A percentile compares a stretch with the other conserved stretches of the same genome.
Conservation (phyloP, 2,888 invertebrate genomes). For the Spilosoma lubricipeda region DNA sequence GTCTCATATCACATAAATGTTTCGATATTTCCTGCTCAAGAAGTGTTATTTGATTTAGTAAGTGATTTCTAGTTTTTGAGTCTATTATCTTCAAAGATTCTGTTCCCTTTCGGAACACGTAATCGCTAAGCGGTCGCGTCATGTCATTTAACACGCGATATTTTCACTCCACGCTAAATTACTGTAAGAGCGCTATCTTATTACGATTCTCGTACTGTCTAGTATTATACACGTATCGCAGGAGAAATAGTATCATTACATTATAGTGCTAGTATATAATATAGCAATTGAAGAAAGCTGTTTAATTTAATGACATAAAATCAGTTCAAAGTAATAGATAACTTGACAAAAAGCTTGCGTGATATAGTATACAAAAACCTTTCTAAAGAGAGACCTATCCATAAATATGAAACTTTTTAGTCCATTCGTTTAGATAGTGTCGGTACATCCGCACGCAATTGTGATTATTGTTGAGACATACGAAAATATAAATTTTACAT, state of each 20-base stretch:
- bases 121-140: slow-evolving; percentile 2
- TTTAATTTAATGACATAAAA: background rate
- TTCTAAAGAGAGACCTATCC: no score
- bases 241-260: slow-evolving; percentile 3
- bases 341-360: no score
- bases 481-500: no score
- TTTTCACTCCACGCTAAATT: slow-evolving; percentile 30
- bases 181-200: slow-evolving; percentile 9
- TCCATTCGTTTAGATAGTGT: no score
- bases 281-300: background rate
- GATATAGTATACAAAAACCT: no score
- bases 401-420: no score
- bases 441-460: no score
- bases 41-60: background rate
- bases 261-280: background rate
- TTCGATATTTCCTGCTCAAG: background rate
- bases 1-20: background rate
- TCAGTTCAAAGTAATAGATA: no score
- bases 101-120: background rate
- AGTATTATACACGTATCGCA: background rate
- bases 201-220: slow-evolving; percentile 4
- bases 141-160: slow-evolving; percentile 30
- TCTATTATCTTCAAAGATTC: background rate
- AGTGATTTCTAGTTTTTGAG: background rate
- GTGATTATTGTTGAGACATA: no score